Conservation (phyloP, 2,797 vertebrate species). For the Schizopygopsis malacanthus region DNA sequence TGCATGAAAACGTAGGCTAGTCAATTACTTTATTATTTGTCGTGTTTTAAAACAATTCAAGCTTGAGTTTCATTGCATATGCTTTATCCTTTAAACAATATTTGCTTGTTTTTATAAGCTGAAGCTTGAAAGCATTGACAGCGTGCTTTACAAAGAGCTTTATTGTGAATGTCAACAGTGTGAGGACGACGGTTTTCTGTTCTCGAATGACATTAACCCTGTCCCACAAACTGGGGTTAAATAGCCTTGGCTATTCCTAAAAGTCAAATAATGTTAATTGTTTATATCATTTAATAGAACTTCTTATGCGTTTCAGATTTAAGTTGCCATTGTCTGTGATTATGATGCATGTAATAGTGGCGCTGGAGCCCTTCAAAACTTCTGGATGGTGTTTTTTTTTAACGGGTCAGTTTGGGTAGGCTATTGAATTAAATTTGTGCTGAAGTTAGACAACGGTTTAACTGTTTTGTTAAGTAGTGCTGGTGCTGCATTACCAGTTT, state of each 20-base stretch:
- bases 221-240: neutral
- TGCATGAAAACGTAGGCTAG: neutral
- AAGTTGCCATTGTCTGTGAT: neutral
- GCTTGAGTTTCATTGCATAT: neutral
- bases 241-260: neutral
- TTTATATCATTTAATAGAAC: neutral
- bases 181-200: neutral
- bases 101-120: neutral
- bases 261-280: neutral
- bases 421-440: neutral
- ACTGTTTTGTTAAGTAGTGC: neutral
- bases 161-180: neutral
- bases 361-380: too few species aligned
- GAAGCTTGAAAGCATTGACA: neutral
- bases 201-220: neutral
- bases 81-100: neutral
- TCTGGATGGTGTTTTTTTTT: neutral
- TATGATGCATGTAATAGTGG: neutral
- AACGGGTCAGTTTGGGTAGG: neutral
- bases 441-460: neutral
- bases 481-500: neutral
- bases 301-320: neutral
- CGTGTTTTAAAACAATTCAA: too few species aligned
- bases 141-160: neutral
- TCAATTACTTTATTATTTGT: neutral